Evolutionary conservation across 2,797 vertebrate species (phyloP).

Genomic region (Pempheris klunzingeri): DNA sequence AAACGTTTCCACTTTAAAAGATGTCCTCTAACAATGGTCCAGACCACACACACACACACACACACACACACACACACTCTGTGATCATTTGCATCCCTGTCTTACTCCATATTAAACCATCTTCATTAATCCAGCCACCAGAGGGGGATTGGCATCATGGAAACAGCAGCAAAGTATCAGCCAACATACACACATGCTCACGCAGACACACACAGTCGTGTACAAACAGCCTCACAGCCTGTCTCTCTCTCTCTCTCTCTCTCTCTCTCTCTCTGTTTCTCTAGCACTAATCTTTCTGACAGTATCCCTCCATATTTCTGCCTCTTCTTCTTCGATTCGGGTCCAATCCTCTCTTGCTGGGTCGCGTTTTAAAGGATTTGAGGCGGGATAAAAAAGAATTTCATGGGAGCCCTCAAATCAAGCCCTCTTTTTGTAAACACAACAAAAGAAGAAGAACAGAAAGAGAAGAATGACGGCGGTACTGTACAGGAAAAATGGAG

Average conservation of each 20-base stretch:
- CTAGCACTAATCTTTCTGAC: constrained; percentile 62
- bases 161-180: constrained; percentile 45
- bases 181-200: constrained; percentile 45
- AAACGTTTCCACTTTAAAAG: no score
- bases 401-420: constrained; percentile 49
- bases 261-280: constrained; percentile 18
- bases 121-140: constrained; percentile 63
- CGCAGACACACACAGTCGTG: constrained; percentile 23
- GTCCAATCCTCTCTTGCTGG: constrained; percentile 41
- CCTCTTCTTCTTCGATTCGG: constrained; percentile 28
- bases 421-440: constrained; percentile 49
- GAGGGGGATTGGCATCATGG: constrained; percentile 52
- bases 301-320: constrained; percentile 58
- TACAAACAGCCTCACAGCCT: constrained; percentile 8
- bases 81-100: constrained; percentile 35
- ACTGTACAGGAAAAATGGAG: not conserved
- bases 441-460: constrained; percentile 24
- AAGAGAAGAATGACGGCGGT: not conserved
- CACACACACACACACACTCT: not conserved
- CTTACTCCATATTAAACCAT: constrained; percentile 55
- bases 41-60: not conserved
- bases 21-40: no score
- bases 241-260: constrained; percentile 5
- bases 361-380: constrained; percentile 64
- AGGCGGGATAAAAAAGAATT: constrained; percentile 63